Evolutionary conservation across 1,140 invertebrate species (phyloP).

Genomic region (Callitettix versicolor): DNA sequence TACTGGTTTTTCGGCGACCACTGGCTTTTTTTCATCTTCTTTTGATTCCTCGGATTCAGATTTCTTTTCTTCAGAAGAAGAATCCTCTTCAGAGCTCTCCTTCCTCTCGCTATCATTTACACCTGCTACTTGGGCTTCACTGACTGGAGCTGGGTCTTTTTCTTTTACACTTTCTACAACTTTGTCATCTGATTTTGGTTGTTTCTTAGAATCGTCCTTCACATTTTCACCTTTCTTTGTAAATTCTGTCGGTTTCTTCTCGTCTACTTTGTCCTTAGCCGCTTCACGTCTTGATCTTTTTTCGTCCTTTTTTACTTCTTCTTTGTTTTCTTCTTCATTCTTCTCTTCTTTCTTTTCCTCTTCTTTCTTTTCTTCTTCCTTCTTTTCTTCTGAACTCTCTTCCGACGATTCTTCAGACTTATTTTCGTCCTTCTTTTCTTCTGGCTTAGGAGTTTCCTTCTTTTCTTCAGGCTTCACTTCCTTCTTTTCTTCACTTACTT

Average conservation of each 20-base stretch:
- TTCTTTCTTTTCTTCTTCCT: slow-evolving; percentile 10
- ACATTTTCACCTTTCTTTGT: slow-evolving; percentile 6
- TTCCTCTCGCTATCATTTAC: no score
- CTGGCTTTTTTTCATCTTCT: slow-evolving; percentile 4
- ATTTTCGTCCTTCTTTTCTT: slow-evolving; percentile 4
- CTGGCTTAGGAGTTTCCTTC: slow-evolving; percentile 15
- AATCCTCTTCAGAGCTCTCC: not conserved
- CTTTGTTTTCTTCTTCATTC: slow-evolving; percentile 6
- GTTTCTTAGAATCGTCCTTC: not conserved
- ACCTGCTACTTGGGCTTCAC: no score
- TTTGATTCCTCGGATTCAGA: no score
- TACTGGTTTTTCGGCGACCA: not conserved
- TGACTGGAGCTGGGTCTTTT: not conserved
- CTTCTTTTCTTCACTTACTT: slow-evolving; percentile 8
- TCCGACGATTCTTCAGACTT: slow-evolving; percentile 1
- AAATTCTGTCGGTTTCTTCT: slow-evolving; percentile 18
- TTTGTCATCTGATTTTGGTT: slow-evolving; percentile 8
- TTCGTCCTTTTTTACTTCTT: slow-evolving; percentile 1
- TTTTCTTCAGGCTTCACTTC: slow-evolving; percentile 15
- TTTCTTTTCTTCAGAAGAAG: slow-evolving; percentile 4
- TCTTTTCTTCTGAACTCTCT: not conserved
- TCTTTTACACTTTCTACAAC: slow-evolving; percentile 4
- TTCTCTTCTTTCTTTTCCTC: slow-evolving; percentile 7
- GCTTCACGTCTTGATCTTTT: slow-evolving; percentile 8
- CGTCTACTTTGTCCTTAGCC: slow-evolving; percentile 14